Conservation (phyloP, 1,140 invertebrate genomes). For the Lutraria rhynchaena region DNA sequence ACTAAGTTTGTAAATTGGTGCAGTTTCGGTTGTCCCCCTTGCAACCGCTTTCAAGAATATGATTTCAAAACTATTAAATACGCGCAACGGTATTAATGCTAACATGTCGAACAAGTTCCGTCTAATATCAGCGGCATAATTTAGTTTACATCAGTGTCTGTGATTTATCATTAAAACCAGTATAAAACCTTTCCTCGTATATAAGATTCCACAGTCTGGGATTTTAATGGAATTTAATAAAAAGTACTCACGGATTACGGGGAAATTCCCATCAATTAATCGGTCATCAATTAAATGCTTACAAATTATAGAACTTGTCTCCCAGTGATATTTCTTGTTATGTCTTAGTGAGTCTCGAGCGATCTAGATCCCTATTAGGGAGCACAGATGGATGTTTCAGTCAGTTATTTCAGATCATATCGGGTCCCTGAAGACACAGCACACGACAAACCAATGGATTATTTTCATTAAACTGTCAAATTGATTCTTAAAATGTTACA, state of each 20-base stretch:
- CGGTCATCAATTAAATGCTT: not conserved
- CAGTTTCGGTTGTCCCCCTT: no score
- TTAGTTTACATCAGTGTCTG: no score
- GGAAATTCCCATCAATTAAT: not conserved
- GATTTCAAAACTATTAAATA: no score
- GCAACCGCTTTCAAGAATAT: no score
- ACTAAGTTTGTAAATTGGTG: no score
- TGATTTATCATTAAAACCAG: no score
- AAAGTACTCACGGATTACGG: not conserved
- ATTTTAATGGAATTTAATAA: no score
- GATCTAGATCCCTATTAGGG: not conserved
- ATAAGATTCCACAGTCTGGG: no score
- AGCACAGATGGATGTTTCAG: slow-evolving; percentile 24
- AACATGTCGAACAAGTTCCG: no score
- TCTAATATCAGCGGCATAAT: no score
- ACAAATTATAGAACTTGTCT: not conserved
- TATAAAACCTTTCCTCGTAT: no score
- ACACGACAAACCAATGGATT: slow-evolving; percentile 41
- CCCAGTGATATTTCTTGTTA: not conserved
- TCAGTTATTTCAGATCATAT: slow-evolving; percentile 2
- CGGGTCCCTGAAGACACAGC: slow-evolving; percentile 25
- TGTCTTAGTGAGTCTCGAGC: not conserved
- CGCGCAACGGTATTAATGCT: no score
- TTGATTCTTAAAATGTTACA: slow-evolving; percentile 57
- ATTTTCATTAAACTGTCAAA: slow-evolving; percentile 58